phyloP scores from a whole-genome alignment of 2,888 invertebrate genomes.

The Drosophila birchii region DNA sequence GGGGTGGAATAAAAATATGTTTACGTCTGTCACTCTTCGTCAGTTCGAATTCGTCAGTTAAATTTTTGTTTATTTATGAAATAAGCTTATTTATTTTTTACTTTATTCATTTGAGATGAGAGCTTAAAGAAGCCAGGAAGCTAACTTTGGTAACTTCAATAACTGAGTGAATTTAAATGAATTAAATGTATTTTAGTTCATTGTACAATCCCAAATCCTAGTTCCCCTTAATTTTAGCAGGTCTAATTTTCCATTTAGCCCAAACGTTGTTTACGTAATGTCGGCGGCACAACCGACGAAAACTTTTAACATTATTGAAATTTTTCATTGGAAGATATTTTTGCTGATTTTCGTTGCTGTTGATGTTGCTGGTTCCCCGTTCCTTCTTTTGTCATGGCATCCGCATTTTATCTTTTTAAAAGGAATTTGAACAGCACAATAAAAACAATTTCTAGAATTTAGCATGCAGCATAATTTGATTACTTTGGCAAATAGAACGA shows the following conservation, averaged over 20 bases:
- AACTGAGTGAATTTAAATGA: neutral
- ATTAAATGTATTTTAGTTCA: neutral
- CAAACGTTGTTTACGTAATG: neutral
- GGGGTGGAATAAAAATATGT: neutral
- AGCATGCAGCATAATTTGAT: conserved; percentile 39
- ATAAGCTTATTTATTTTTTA: neutral
- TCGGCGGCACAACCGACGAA: neutral
- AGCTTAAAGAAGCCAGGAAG: too few species aligned
- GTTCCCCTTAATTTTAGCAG: too few species aligned
- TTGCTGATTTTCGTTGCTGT: conserved; percentile 4
- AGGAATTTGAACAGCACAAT: conserved; percentile 23
- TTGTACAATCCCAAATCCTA: too few species aligned
- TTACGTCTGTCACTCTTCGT: neutral
- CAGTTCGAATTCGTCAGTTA: neutral
- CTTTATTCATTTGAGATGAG: neutral
- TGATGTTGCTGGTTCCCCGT: neutral
- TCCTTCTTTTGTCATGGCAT: neutral
- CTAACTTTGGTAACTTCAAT: too few species aligned
- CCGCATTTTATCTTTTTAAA: conserved; percentile 9
- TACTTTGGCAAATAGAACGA: conserved; percentile 33
- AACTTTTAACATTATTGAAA: conserved; percentile 6
- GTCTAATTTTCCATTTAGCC: neutral
- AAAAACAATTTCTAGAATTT: conserved; percentile 33
- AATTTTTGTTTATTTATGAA: neutral
- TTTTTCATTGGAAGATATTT: neutral